Conservation (phyloP, 2,797 vertebrate genomes). For the Chelmon rostratus region DNA sequence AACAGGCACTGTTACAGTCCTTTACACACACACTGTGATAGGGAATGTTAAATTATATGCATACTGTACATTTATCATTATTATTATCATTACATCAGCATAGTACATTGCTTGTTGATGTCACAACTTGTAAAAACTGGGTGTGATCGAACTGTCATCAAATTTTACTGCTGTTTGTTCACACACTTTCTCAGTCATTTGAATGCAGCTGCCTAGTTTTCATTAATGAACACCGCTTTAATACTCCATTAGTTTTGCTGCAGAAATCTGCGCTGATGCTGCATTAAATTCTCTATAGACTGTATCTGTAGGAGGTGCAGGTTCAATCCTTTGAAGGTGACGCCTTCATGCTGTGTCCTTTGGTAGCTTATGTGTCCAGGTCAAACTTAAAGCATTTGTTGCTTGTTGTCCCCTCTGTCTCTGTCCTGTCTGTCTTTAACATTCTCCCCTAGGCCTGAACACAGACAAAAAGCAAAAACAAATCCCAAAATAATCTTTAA, state of each 20-base stretch:
- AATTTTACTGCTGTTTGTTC: neutral
- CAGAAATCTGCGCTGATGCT: constrained; percentile 16
- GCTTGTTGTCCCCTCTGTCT: neutral
- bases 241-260: neutral
- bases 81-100: too few relatives aligned
- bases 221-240: constrained; percentile 18
- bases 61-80: neutral
- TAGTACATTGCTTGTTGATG: neutral
- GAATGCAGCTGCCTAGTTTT: constrained; percentile 6
- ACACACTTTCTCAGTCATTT: neutral
- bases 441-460: too few relatives aligned
- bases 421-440: neutral
- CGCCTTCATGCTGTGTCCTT: too few relatives aligned
- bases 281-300: neutral
- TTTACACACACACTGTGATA: neutral
- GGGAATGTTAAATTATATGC: neutral
- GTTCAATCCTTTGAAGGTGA: constrained; percentile 14
- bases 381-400: neutral
- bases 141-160: neutral
- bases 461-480: neutral
- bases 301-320: neutral
- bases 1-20: neutral
- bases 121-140: neutral
- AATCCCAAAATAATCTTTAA: neutral
- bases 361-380: too few relatives aligned